Conservation (phyloP, 2,797 vertebrate genomes). For the Poeciliopsis turneri region DNA sequence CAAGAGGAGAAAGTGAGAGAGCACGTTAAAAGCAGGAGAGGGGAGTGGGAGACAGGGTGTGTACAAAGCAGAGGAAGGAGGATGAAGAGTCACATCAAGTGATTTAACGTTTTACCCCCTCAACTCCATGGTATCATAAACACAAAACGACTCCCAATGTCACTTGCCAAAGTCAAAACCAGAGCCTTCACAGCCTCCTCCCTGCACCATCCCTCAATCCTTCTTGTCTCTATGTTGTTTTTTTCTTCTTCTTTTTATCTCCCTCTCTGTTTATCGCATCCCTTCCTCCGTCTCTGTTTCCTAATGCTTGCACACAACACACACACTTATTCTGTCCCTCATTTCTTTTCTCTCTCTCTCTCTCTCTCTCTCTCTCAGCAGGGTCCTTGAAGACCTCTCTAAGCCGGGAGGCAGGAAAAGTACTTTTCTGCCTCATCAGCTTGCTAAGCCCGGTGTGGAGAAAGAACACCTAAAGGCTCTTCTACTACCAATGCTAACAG, state of each 20-base stretch:
- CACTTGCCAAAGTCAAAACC: conserved; percentile 66
- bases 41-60: conserved; percentile 11
- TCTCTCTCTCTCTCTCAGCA: conserved; percentile 18
- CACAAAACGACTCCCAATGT: conserved; percentile 61
- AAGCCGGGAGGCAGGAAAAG: conserved; percentile 77
- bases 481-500: conserved; percentile 69
- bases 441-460: conserved; percentile 74
- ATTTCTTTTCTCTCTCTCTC: conserved; percentile 13
- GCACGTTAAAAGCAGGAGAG: conserved; percentile 22
- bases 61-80: conserved; percentile 28
- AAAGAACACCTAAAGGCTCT: conserved; percentile 72
- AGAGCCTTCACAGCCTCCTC: conserved; percentile 52
- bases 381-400: conserved; percentile 76
- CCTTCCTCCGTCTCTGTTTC: conserved; percentile 40
- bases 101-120: conserved; percentile 29
- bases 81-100: conserved; percentile 33
- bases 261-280: conserved; percentile 59
- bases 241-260: conserved; percentile 56
- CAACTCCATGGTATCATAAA: conserved; percentile 13
- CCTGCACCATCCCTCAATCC: conserved; percentile 55
- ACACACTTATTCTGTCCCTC: conserved; percentile 26
- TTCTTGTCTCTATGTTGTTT: conserved; percentile 48
- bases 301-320: conserved; percentile 31
- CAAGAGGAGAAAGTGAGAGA: conserved; percentile 42
- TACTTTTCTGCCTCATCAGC: conserved; percentile 84